These are phyloP conservation scores for Anolis sagrei DNA, from an alignment of 2,113 vertebrate genomes.

Conservation along the genomic window DNA sequence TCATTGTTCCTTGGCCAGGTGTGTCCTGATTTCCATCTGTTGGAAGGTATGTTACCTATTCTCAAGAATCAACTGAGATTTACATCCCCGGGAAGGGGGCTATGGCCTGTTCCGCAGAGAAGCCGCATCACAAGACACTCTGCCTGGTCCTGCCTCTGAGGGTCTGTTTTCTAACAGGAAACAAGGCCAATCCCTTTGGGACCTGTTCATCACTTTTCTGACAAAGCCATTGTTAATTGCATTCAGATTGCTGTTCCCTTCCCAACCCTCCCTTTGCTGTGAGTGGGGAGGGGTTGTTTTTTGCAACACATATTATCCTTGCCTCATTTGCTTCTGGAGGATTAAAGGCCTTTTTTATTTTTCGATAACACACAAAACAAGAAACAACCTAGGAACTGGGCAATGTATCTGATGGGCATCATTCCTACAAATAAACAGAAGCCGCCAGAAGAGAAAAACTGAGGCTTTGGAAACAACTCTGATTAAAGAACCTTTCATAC, in stretches of 20 bases:
- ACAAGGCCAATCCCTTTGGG: constrained; percentile 1
- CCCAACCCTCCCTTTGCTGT: not conserved
- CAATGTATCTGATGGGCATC: not conserved
- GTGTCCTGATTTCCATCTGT: too few species aligned
- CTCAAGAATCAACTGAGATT: too few species aligned
- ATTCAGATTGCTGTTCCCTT: constrained; percentile 10
- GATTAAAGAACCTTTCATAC: not conserved
- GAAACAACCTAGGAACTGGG: not conserved
- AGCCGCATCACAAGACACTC: not conserved
- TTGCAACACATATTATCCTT: not conserved
- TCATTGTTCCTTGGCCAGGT: too few species aligned
- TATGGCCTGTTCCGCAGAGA: not conserved
- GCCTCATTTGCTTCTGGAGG: not conserved
- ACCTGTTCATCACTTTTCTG: constrained; percentile 37
- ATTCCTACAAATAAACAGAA: constrained; percentile 18
- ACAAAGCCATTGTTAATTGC: constrained; percentile 37
- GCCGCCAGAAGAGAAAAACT: not conserved
- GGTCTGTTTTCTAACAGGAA: constrained; percentile 40
- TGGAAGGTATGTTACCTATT: too few species aligned
- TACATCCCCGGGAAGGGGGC: not conserved
- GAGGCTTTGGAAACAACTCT: not conserved
- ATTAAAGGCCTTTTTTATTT: not conserved
- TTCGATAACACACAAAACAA: not conserved
- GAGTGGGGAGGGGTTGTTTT: not conserved
- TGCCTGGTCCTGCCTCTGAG: not conserved